Base-by-base conservation (phyloP, 1,140 invertebrate species). In the Wasmannia auropunctata region DNA sequence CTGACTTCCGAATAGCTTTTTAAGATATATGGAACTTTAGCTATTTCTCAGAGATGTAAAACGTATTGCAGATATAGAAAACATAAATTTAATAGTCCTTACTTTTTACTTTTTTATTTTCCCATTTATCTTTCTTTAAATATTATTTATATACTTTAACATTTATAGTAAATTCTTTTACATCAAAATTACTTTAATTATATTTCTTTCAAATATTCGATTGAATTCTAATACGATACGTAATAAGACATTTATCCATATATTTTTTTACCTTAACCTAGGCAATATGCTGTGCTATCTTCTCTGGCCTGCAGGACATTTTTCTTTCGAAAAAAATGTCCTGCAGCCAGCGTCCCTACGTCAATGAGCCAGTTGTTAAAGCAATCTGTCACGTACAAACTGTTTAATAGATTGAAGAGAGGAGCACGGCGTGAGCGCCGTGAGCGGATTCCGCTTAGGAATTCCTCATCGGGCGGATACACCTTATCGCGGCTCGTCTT, bases 401-500 rank as follows among this genome's bases (percentile, higher is more conserved):
- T 10, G 14, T 16, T 70, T 43, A 70, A 80, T 22, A 31, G 22
- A 28, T 65, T 11, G 67, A 54, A 70, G 37, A 81, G 49, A 72
- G 54, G 25, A 60, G 34, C 19, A 14, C 69, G 25, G 37, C 22
- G 25, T 25, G n/a, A 34, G 67, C n/a, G 51, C 31, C 51, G 54
- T 40, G 34, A 60, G 37, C 60, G 76, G 43, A n/a, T 14, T 34
- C 43, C 43, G 49, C 51, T 74, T 74, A 74, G 67, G 79, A 83
- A 83, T 83, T 72, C 67, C 51, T 58, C 67, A 14, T 14, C 49
- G 51, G 51, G 2, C 84, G 62, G 63, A 86, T 89, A 86, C 70
- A 86, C 77, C 88, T 89, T 86, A 89, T 86, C 84, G 60, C 69
- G 65, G 51, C 67, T 70, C 54, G 67, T 83, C 67, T 83, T 83